Conservation (phyloP, 2,113 vertebrate species). For the Hoplias malabaricus region DNA sequence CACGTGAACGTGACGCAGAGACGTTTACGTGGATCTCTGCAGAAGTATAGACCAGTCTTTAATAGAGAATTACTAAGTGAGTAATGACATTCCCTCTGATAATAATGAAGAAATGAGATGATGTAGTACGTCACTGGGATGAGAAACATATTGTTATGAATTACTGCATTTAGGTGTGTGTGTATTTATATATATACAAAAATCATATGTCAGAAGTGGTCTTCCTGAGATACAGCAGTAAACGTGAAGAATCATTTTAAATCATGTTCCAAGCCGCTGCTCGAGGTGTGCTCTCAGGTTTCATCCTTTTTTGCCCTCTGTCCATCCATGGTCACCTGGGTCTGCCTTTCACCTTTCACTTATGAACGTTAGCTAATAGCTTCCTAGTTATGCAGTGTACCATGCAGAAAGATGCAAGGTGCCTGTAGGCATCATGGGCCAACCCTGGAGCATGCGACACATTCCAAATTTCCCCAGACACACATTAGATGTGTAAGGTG, state of each 20-base stretch:
- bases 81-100: too few relatives aligned
- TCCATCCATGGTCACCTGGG: constrained; percentile 1
- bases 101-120: too few relatives aligned
- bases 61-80: too few relatives aligned
- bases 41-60: too few relatives aligned
- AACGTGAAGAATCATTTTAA: not conserved
- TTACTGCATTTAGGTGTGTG: too few relatives aligned
- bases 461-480: constrained; percentile 10
- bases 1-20: too few relatives aligned
- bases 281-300: not conserved
- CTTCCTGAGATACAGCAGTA: not conserved
- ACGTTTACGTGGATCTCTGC: too few relatives aligned
- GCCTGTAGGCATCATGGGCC: not conserved
- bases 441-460: constrained; percentile 6
- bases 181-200: too few relatives aligned
- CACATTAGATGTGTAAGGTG: not conserved
- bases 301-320: constrained; percentile 26
- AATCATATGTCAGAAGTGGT: too few relatives aligned
- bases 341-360: not conserved
- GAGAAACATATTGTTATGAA: too few relatives aligned
- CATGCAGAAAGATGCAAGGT: constrained; percentile 23
- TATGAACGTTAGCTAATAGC: constrained; percentile 1
- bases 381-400: constrained; percentile 30
- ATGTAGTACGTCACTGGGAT: too few relatives aligned
- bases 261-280: not conserved